Base-by-base conservation (phyloP, 92 coral and sea anemone species). In the Epizoanthus fatuus region DNA sequence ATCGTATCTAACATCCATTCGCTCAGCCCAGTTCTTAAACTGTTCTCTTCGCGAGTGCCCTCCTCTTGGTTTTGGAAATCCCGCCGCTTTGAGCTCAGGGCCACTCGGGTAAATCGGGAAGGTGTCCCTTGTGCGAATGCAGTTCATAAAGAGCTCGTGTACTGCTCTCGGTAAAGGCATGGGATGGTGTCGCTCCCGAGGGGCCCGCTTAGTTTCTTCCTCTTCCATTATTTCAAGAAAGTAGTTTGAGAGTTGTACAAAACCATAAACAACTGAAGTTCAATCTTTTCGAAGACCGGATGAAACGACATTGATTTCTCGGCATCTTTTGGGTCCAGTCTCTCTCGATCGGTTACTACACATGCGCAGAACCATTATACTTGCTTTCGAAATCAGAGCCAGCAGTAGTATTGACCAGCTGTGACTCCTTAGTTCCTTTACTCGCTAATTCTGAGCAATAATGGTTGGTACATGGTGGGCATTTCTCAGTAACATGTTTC, bases 41-140 rank as follows among this genome's bases (percentile, higher is more conserved):
- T 74, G 93, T 74, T 95, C 96, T 55, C 98, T 79, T 71, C 98
- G 84, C 11, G 98, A 87, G 15, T 89, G 83, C 16, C 98, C 96
- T 47, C 94, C 98, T 52, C 85, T 84, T 1, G 98, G 98, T 90
- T 92, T 95, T 44, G 94, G 95, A 85, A 95, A 95, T 17, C 95
- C 98, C 71, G 91, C 90, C 79, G 98, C 88, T 81, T 94, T 94
- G 65, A 94, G 80, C 42, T 92, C 98, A 40, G 95, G 95, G 72
- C 94, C 95, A 38, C 93, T 92, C 42, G 98, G 98, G 72, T 87
- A 94, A 8, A 69, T 71, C 64, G 84, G 83, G 83, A 86, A 85
- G 40, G 81, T 64, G 82, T 87, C 87, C 82, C 92, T 88, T 69
- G 90, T 75, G 64, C 95, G 92, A 47, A 92, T 71, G 38, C 90